These are phyloP conservation scores for Tetraneura akinire DNA, from an alignment of 1,140 invertebrate species.

Conservation along the genomic window DNA sequence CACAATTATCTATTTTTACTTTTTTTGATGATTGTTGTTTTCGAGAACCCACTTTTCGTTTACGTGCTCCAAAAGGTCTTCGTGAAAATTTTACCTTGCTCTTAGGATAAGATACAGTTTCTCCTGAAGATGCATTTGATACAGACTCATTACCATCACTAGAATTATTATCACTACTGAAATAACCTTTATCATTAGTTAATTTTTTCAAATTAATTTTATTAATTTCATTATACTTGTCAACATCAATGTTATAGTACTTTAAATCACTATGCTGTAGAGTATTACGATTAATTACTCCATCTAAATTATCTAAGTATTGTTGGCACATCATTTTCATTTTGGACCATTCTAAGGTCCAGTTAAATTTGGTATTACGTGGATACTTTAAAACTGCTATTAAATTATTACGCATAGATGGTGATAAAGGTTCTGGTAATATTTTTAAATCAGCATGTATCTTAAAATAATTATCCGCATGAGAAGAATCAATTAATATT, in stretches of 20 bases:
- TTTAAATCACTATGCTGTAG: constrained; percentile 65
- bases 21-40: constrained; percentile 32
- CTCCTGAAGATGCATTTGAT: neutral
- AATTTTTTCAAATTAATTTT: neutral
- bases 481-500: neutral
- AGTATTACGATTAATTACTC: constrained; percentile 63
- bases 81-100: too few relatives aligned
- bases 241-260: constrained; percentile 64
- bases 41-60: neutral
- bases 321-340: constrained; percentile 64
- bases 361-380: constrained; percentile 66
- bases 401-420: constrained; percentile 66
- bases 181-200: constrained; percentile 7
- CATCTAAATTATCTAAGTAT: constrained; percentile 65
- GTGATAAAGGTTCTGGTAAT: constrained; percentile 57
- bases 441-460: neutral
- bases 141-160: neutral
- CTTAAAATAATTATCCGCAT: neutral
- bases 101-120: neutral
- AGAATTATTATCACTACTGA: neutral
- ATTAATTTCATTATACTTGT: constrained; percentile 57
- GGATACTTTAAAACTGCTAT: constrained; percentile 66
- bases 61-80: neutral
- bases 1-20: constrained; percentile 13
- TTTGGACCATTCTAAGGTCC: constrained; percentile 66